Evolutionary conservation across 1,140 invertebrate genomes (phyloP).

Genomic region (Anoplophora glabripennis): DNA sequence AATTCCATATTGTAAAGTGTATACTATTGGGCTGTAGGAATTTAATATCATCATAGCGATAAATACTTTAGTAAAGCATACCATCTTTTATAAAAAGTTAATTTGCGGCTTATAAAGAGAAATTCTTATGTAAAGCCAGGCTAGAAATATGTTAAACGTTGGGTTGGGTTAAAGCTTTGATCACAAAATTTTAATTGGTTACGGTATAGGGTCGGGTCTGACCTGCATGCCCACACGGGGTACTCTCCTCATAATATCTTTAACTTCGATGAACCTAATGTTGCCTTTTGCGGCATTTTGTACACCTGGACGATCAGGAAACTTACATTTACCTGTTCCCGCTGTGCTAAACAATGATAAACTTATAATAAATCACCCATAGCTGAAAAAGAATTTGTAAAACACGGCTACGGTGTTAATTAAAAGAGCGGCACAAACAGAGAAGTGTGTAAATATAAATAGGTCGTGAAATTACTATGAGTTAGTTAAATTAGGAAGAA

Average conservation of each 20-base stretch:
- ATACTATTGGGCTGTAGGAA: too few relatives aligned
- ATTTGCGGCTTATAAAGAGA: constrained; percentile 34
- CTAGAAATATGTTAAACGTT: constrained; percentile 31
- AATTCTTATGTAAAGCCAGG: constrained; percentile 25
- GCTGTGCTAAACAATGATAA: constrained; percentile 29
- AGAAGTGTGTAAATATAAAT: too few relatives aligned
- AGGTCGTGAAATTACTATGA: too few relatives aligned
- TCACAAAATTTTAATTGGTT: constrained; percentile 40
- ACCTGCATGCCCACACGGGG: constrained; percentile 11
- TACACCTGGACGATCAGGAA: constrained; percentile 30
- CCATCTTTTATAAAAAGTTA: constrained; percentile 32
- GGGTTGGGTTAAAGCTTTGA: constrained; percentile 26
- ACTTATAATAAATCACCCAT: constrained; percentile 29
- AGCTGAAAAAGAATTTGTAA: constrained; percentile 21
- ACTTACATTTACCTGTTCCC: constrained; percentile 35
- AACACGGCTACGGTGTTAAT: constrained; percentile 18
- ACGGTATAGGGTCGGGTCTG: constrained; percentile 19
- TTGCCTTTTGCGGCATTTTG: constrained; percentile 14
- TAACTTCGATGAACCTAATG: constrained; percentile 3
- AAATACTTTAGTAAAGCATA: constrained; percentile 6
- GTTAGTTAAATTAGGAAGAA: too few relatives aligned
- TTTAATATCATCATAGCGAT: too few relatives aligned
- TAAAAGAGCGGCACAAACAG: constrained; percentile 12
- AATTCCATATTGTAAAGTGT: too few relatives aligned
- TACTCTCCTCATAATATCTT: too few relatives aligned